phyloP scores from a whole-genome alignment of 2,797 vertebrate species.

The Syndactyla subalaris region DNA sequence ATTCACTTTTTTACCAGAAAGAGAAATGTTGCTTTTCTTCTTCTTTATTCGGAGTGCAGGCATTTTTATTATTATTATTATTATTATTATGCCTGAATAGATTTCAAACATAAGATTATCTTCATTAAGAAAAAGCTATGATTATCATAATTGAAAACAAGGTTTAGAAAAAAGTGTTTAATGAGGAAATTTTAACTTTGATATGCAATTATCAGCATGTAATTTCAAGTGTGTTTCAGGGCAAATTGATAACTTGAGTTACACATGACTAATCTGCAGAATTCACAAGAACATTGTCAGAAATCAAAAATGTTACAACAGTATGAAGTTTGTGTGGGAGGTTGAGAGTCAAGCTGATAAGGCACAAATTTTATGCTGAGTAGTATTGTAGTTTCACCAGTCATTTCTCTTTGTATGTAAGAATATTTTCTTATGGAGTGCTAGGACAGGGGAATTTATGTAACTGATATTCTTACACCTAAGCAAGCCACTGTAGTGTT shows the following conservation, averaged over 20 bases:
- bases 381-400: not conserved
- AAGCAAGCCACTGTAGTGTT: not conserved
- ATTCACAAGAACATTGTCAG: not conserved
- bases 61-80: not conserved
- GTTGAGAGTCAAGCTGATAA: not conserved
- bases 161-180: not conserved
- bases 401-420: not conserved
- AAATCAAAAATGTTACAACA: not conserved
- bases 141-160: not conserved
- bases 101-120: not conserved
- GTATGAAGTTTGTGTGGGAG: rapidly evolving
- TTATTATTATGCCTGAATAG: not conserved
- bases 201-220: constrained; percentile 34
- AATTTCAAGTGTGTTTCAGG: constrained; percentile 5
- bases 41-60: not conserved
- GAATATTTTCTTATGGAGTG: not conserved
- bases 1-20: not conserved
- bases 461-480: not conserved
- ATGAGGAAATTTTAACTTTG: not conserved
- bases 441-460: not conserved
- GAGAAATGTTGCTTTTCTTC: not conserved
- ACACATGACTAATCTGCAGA: not conserved
- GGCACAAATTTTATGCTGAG: not conserved
- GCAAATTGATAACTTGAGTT: constrained; percentile 24
- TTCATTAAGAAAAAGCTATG: not conserved